Conservation (phyloP, 1,140 invertebrate species). For the Ceratoteleas bidentatus region DNA sequence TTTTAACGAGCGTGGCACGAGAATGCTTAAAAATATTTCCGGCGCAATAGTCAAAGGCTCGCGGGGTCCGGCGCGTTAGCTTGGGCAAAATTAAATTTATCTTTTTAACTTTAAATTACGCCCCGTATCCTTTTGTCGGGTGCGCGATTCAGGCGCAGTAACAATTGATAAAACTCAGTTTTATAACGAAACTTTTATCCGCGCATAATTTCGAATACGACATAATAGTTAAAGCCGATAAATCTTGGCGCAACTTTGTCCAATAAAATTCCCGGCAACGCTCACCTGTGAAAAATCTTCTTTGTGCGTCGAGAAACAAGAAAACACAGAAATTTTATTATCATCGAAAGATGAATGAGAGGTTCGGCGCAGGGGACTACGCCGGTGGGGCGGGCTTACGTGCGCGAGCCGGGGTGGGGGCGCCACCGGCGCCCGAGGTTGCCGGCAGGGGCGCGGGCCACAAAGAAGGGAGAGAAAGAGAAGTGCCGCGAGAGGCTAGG, state of each 20-base stretch:
- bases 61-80: not conserved
- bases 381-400: too few relatives aligned
- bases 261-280: too few relatives aligned
- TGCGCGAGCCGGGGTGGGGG: too few relatives aligned
- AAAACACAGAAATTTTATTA: too few relatives aligned
- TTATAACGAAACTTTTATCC: conserved; percentile 45
- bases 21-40: conserved; percentile 11
- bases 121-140: conserved; percentile 8
- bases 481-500: conserved; percentile 74
- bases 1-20: conserved; percentile 8
- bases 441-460: conserved; percentile 20
- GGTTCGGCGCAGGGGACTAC: too few relatives aligned
- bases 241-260: conserved; percentile 35
- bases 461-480: conserved; percentile 66
- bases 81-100: conserved; percentile 15
- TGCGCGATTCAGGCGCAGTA: conserved; percentile 9
- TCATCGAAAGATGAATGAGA: too few relatives aligned
- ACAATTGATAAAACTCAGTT: conserved; percentile 42
- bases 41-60: not conserved
- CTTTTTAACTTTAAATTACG: conserved; percentile 30
- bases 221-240: conserved; percentile 41
- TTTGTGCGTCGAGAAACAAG: too few relatives aligned
- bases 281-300: too few relatives aligned
- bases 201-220: conserved; percentile 39
- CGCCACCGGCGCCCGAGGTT: too few relatives aligned